Evolutionary conservation across 2,888 invertebrate species (phyloP).

Genomic region (Punctoribates punctum): DNA sequence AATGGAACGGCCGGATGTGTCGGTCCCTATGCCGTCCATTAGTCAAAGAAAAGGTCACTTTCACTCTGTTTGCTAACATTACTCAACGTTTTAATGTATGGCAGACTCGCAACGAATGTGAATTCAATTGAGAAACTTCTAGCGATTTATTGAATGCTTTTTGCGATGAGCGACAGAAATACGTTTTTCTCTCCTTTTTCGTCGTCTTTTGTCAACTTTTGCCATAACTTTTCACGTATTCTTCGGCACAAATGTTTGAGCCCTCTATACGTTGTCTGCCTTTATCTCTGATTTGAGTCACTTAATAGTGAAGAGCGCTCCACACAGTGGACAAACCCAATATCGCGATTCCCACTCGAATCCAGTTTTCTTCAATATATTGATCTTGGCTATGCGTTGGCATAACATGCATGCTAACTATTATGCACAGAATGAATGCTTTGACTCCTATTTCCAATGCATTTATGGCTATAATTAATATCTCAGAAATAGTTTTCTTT

Average conservation of each 20-base stretch:
- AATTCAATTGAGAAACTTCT: not conserved
- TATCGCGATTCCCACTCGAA: too few species aligned
- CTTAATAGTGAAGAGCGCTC: not conserved
- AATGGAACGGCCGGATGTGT: not conserved
- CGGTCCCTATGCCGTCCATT: not conserved
- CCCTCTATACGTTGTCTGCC: not conserved
- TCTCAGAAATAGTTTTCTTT: too few species aligned
- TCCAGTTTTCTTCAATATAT: too few species aligned
- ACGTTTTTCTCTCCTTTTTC: not conserved
- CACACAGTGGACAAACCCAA: not conserved
- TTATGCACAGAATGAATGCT: too few species aligned
- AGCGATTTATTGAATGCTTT: not conserved
- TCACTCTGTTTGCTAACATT: not conserved
- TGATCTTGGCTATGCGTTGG: too few species aligned
- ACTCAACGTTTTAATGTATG: not conserved
- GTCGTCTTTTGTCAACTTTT: not conserved
- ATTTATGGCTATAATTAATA: too few species aligned
- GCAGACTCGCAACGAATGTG: not conserved
- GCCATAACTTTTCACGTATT: not conserved
- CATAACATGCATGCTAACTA: too few species aligned
- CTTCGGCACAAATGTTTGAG: not conserved
- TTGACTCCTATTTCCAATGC: too few species aligned
- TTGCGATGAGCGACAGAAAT: not conserved
- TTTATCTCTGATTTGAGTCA: not conserved
- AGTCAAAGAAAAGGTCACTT: constrained; percentile 17